Percentiles rank a stretch among this genome's conserved stretches.
These are phyloP conservation scores for Pipa parva DNA, from an alignment of 2,113 vertebrate species.

Conservation along the genomic window DNA sequence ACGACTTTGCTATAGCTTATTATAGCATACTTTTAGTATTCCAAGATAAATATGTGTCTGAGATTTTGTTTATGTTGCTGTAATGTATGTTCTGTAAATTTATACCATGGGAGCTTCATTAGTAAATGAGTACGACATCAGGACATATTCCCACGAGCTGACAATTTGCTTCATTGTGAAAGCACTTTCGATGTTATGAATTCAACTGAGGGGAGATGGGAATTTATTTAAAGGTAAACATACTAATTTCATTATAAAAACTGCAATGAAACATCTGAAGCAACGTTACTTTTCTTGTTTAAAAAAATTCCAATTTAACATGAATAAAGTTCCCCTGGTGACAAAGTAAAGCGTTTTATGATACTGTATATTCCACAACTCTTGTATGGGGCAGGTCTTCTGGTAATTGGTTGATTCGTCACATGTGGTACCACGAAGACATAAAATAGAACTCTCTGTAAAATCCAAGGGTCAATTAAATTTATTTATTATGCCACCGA, in stretches of 20 bases:
- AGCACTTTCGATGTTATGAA: neutral
- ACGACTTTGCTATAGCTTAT: conserved; percentile 59
- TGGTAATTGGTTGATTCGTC: too few relatives aligned
- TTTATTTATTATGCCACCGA: too few relatives aligned
- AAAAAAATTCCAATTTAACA: neutral
- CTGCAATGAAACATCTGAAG: too few relatives aligned
- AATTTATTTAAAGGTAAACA: too few relatives aligned
- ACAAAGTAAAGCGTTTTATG: too few relatives aligned
- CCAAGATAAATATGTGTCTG: conserved; percentile 46
- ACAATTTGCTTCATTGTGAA: neutral
- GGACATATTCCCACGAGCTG: neutral
- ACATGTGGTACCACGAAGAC: too few relatives aligned
- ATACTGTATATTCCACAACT: too few relatives aligned
- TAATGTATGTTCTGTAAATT: conserved; percentile 45
- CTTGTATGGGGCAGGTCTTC: too few relatives aligned
- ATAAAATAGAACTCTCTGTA: too few relatives aligned
- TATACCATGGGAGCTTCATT: conserved; percentile 7
- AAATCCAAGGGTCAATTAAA: too few relatives aligned
- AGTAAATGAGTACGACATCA: neutral
- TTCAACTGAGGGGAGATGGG: neutral
- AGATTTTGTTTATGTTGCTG: conserved; percentile 51
- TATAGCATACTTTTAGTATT: conserved; percentile 53
- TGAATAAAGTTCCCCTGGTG: too few relatives aligned
- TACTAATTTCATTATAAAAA: too few relatives aligned
- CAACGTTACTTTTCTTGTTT: neutral